Percentiles rank a stretch among this genome's conserved stretches.
Conservation (phyloP, 2,797 vertebrate genomes). For the Cyprinodon diabolis region DNA sequence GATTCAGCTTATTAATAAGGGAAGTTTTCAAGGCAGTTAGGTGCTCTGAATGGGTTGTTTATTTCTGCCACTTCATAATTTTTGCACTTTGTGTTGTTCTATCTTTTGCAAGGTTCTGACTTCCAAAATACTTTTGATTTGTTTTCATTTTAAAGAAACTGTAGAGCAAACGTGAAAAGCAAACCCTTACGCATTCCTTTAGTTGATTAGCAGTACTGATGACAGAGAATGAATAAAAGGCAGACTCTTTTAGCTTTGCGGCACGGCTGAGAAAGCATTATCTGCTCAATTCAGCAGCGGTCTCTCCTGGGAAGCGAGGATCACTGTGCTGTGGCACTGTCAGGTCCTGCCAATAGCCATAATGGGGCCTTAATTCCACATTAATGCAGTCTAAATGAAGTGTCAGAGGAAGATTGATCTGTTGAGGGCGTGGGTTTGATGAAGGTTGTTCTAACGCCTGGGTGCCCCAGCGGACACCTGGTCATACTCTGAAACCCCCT, state of each 20-base stretch:
- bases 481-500: conserved; percentile 75
- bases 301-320: conserved; percentile 77
- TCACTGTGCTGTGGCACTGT: conserved; percentile 83
- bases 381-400: conserved; percentile 98
- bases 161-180: conserved; percentile 29
- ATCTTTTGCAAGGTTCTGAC: neutral
- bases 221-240: conserved; percentile 69
- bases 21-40: neutral
- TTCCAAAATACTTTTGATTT: conserved; percentile 59
- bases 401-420: conserved; percentile 96
- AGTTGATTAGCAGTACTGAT: conserved; percentile 82
- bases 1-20: neutral
- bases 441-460: conserved; percentile 83
- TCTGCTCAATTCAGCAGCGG: conserved; percentile 79
- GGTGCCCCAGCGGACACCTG: conserved; percentile 83
- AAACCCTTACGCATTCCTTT: conserved; percentile 75
- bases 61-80: neutral
- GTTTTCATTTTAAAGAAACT: conserved; percentile 42
- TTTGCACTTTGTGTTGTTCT: neutral
- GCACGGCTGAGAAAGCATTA: conserved; percentile 72
- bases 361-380: conserved; percentile 93
- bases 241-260: conserved; percentile 73
- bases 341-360: conserved; percentile 91
- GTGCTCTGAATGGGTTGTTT: neutral
- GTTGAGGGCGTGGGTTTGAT: conserved; percentile 85